Percentiles rank a stretch among this genome's conserved stretches.
Evolutionary conservation across 2,113 vertebrate genomes (phyloP).

Genomic region (Pseudopodoces humilis): DNA sequence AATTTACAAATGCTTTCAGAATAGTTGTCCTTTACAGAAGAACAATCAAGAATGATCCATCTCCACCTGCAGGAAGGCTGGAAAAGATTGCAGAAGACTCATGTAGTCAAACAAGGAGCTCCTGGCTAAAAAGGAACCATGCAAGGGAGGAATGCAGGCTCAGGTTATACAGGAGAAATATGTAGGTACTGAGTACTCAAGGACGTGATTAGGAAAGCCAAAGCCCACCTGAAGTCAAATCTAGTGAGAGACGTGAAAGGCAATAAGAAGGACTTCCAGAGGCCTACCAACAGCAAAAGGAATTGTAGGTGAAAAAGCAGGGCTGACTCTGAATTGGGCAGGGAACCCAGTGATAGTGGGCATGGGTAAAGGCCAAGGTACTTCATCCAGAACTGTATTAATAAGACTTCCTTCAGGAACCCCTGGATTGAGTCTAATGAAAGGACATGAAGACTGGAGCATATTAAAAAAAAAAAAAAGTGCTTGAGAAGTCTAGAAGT

Average conservation of each 20-base stretch:
- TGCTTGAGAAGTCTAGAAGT: background rate
- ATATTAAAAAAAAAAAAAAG: background rate
- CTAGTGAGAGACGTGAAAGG: background rate
- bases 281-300: background rate
- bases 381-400: background rate
- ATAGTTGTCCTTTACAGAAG: background rate
- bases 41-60: background rate
- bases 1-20: background rate
- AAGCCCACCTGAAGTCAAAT: background rate
- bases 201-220: background rate
- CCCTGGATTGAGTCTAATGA: background rate
- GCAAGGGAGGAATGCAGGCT: background rate
- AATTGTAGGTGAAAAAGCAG: background rate
- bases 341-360: background rate
- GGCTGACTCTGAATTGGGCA: background rate
- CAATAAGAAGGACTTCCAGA: background rate
- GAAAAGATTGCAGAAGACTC: background rate
- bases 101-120: background rate
- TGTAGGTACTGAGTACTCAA: background rate
- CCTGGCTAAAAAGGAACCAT: background rate
- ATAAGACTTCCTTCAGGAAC: background rate
- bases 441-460: background rate
- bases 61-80: background rate
- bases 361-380: background rate
- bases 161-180: background rate